Evolutionary conservation across 2,888 invertebrate genomes (phyloP).

Genomic region (Clanis bilineata): DNA sequence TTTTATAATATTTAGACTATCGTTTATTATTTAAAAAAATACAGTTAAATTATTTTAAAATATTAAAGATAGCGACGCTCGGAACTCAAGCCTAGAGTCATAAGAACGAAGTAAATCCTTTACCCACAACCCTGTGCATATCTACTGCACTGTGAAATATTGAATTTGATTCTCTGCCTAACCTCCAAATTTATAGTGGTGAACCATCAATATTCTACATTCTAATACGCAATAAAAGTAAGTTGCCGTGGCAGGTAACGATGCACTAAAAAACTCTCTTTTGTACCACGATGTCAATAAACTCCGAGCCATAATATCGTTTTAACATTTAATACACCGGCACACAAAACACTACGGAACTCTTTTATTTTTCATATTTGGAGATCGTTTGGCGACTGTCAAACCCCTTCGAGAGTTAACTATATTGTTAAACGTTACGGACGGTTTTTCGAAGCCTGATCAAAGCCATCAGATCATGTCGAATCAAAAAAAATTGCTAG

Average conservation of each 20-base stretch:
- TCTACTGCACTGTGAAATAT: background rate
- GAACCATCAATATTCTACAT: background rate
- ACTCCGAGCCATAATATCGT: conserved; percentile 25
- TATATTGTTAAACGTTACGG: too few relatives aligned
- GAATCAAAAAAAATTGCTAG: too few relatives aligned
- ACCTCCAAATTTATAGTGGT: background rate
- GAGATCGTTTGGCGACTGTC: conserved; percentile 29
- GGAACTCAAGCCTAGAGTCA: too few relatives aligned
- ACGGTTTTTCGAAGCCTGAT: too few relatives aligned
- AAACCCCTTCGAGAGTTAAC: background rate
- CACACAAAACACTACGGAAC: conserved; percentile 35
- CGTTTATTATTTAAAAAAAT: too few relatives aligned
- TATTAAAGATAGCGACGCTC: too few relatives aligned
- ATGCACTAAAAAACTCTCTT: conserved; percentile 18
- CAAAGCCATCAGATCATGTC: too few relatives aligned
- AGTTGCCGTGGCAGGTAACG: conserved; percentile 8
- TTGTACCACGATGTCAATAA: conserved; percentile 39
- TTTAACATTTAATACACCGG: conserved; percentile 38
- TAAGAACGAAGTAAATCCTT: too few relatives aligned
- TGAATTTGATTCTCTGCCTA: background rate
- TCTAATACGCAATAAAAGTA: conserved; percentile 4
- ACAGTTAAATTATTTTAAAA: too few relatives aligned
- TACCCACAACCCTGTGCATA: too few relatives aligned
- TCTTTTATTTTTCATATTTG: conserved; percentile 43
- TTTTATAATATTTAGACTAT: too few relatives aligned